Evolutionary conservation across 2,113 vertebrate species (phyloP), one percentile per base, ranked within the genome.

Genomic region (Istiophorus platypterus): DNA sequence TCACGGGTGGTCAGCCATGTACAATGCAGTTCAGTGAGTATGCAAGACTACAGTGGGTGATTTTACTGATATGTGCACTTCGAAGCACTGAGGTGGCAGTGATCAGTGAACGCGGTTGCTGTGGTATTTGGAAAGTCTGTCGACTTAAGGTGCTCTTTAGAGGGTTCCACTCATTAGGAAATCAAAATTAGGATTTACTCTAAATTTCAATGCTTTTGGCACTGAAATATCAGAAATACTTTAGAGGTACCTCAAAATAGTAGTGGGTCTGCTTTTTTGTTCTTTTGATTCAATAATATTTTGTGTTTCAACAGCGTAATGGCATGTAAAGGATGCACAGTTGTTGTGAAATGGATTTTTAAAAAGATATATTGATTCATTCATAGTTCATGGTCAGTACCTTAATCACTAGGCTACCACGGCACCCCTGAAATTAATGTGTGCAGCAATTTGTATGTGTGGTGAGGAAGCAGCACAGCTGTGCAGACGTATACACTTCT

Each of bases 51-150:
- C 42, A 61, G 27, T 12, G 17, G 9, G 56, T 31, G 67, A 58
- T 89, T 86, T 81, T 27, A 80, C 71, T 89, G 84, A 91, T 88
- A 77, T 78, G 51, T 15, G 62, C 64, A 62, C 49, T 78, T 84
- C 72, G 8, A 73, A 68, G 22, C 56, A 59, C 17, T 57, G 29
- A 78, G 31, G 34, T 56, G 59, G 78, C 85, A 34, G 42, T 76
- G 87, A 89, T 87, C 80, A 87, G 77, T 66, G 39, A 68, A 17
- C n/a, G 58, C 54, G 63, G 47, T 73, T 57, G 37, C n/a, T 47
- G 17, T 10, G 37, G 37, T 39, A 39, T 39, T 39, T 39, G 37
- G 7, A 9, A 39, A 39, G 37, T 39, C 5, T 9, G 5, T 10
- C 7, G 9, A 39, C 37, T 39, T 39, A 7, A 39, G 9, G 37